A percentile compares a stretch with the other conserved stretches of the same genome.
Evolutionary conservation across 1,140 invertebrate species (phyloP).

Genomic region (Formica selysi): DNA sequence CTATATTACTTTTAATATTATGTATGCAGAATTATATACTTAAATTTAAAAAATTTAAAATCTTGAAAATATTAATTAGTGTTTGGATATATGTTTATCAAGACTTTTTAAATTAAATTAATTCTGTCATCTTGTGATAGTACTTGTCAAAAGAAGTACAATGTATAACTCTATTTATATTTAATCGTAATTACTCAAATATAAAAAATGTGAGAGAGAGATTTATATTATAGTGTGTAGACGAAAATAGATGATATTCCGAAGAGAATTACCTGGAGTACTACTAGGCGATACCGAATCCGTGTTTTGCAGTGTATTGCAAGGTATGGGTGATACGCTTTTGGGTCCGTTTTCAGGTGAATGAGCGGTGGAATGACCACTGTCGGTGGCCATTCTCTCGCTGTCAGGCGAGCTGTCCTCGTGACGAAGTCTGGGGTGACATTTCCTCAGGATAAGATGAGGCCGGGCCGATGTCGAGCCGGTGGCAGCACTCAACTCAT

Average conservation of each 20-base stretch:
- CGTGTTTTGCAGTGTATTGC: conserved; percentile 82
- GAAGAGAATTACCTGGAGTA: conserved; percentile 78
- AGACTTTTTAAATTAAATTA: too few relatives aligned
- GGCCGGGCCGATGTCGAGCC: conserved; percentile 74
- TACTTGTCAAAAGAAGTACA: neutral
- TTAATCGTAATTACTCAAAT: neutral
- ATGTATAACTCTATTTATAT: neutral
- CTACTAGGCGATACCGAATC: conserved; percentile 83
- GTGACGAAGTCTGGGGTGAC: conserved; percentile 88
- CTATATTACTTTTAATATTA: too few relatives aligned
- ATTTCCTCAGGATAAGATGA: conserved; percentile 92
- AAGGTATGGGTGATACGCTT: conserved; percentile 91
- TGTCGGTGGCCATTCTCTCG: conserved; percentile 94
- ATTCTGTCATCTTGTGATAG: neutral
- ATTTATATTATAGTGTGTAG: neutral
- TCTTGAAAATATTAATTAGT: too few relatives aligned
- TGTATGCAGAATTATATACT: too few relatives aligned
- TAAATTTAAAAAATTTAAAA: too few relatives aligned
- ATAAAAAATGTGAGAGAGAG: too few relatives aligned
- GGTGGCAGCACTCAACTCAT: conserved; percentile 88
- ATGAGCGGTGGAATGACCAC: conserved; percentile 95
- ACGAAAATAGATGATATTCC: neutral
- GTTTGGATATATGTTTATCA: too few relatives aligned
- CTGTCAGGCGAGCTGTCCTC: conserved; percentile 94
- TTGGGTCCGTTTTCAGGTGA: conserved; percentile 94